A percentile compares a stretch with the other conserved stretches of the same genome.
Conservation (phyloP, 2,113 vertebrate genomes). For the Ceyx melanurus region DNA sequence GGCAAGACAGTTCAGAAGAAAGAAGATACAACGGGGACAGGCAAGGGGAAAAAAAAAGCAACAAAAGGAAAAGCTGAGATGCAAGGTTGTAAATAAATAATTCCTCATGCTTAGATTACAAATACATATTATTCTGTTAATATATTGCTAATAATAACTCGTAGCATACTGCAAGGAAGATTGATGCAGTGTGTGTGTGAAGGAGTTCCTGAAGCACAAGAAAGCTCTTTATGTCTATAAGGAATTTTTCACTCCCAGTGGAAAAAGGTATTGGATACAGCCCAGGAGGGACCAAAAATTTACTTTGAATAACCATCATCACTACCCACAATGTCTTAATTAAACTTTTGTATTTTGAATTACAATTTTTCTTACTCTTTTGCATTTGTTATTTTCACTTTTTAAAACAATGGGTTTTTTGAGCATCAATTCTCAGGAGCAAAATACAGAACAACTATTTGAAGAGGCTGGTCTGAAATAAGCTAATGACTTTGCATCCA, state of each 20-base stretch:
- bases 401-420: not conserved
- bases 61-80: not conserved
- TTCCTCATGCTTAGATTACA: not conserved
- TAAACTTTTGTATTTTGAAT: not conserved
- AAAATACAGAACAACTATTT: not conserved
- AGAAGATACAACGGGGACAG: slow-evolving; percentile 2
- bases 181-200: not conserved
- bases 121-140: not conserved
- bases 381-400: not conserved
- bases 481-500: slow-evolving; percentile 3
- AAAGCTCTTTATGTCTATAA: not conserved
- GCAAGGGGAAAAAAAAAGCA: not conserved
- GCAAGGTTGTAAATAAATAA: slow-evolving; percentile 33
- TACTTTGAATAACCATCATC: not conserved
- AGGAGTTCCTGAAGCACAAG: not conserved
- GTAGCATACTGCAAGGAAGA: not conserved
- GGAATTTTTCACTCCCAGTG: not conserved
- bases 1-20: not conserved
- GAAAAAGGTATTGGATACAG: not conserved
- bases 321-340: not conserved
- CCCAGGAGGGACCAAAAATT: not conserved
- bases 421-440: not conserved
- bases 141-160: slow-evolving; percentile 8
- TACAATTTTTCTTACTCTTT: not conserved
- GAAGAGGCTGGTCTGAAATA: slow-evolving; percentile 30